Evolutionary conservation across 2,113 vertebrate genomes (phyloP).

Genomic region (Etheostoma cragini): DNA sequence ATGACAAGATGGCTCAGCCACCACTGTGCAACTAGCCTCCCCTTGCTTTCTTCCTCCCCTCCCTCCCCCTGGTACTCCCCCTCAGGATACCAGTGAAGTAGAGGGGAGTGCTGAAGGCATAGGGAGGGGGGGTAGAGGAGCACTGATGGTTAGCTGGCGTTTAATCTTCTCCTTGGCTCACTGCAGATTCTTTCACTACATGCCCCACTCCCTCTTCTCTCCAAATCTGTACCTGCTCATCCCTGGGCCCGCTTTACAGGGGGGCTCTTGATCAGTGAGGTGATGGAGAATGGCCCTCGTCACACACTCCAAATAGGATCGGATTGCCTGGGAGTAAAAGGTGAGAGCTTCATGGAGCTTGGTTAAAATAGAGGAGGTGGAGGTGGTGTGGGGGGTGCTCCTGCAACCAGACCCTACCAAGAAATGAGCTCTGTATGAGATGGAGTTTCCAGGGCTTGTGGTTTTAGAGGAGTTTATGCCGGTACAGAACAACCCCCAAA

Average conservation of each 20-base stretch:
- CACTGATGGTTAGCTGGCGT: conserved; percentile 66
- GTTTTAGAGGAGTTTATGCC: conserved; percentile 42
- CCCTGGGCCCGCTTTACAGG: conserved; percentile 73
- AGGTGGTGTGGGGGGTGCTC: conserved; percentile 13
- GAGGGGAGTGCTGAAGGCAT: conserved; percentile 46
- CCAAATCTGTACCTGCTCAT: conserved; percentile 81
- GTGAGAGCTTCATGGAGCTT: conserved; percentile 71
- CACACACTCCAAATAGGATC: conserved; percentile 81
- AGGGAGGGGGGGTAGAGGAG: conserved; percentile 21
- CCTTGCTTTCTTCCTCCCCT: conserved; percentile 33
- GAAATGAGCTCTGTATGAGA: conserved; percentile 63
- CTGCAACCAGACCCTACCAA: conserved; percentile 60
- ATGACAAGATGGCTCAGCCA: conserved; percentile 83
- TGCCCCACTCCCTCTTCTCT: conserved; percentile 68
- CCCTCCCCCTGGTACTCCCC: conserved; percentile 48
- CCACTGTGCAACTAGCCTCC: conserved; percentile 72
- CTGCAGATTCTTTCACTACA: conserved; percentile 80
- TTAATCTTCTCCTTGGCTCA: conserved; percentile 82
- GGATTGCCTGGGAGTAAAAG: conserved; percentile 79
- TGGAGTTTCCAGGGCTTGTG: conserved; percentile 47
- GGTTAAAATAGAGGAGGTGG: conserved; percentile 52
- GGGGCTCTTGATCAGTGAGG: conserved; percentile 80
- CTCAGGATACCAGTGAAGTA: conserved; percentile 70
- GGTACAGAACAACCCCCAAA: conserved; percentile 38
- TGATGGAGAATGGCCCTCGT: conserved; percentile 79